Evolutionary conservation across 1,140 invertebrate species (phyloP).

Genomic region (Solenopsis invicta): DNA sequence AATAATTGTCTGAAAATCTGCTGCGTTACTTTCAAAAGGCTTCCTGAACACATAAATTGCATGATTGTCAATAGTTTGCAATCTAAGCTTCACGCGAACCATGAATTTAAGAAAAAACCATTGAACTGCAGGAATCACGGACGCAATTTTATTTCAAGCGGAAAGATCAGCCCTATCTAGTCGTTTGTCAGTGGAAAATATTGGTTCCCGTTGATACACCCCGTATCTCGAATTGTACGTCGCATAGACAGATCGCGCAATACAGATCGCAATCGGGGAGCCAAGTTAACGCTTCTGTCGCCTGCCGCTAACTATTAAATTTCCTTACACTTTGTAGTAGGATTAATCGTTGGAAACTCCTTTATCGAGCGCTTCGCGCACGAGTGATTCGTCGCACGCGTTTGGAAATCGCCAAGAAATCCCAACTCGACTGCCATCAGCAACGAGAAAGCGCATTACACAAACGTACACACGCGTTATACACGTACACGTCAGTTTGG

Average conservation of each 20-base stretch:
- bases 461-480: neutral
- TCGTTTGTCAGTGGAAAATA: slow-evolving; percentile 7
- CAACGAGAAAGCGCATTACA: neutral
- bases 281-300: slow-evolving; percentile 39
- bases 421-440: slow-evolving; percentile 3
- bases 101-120: neutral
- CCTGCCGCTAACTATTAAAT: slow-evolving; percentile 62
- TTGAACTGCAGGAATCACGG: slow-evolving; percentile 9
- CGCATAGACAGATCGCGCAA: neutral
- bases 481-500: slow-evolving; percentile 13
- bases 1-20: slow-evolving; percentile 4
- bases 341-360: slow-evolving; percentile 58
- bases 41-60: slow-evolving; percentile 12
- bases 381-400: slow-evolving; percentile 36
- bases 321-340: slow-evolving; percentile 63
- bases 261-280: slow-evolving; percentile 22
- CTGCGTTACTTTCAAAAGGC: neutral
- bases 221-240: slow-evolving; percentile 26
- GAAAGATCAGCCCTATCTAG: neutral
- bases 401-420: slow-evolving; percentile 53
- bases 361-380: slow-evolving; percentile 66
- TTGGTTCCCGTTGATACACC: neutral
- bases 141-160: slow-evolving; percentile 37
- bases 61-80: slow-evolving; percentile 25
- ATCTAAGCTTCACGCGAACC: slow-evolving; percentile 2